Conservation (phyloP, 2,888 invertebrate species). For the Philopedon plagiatum region DNA sequence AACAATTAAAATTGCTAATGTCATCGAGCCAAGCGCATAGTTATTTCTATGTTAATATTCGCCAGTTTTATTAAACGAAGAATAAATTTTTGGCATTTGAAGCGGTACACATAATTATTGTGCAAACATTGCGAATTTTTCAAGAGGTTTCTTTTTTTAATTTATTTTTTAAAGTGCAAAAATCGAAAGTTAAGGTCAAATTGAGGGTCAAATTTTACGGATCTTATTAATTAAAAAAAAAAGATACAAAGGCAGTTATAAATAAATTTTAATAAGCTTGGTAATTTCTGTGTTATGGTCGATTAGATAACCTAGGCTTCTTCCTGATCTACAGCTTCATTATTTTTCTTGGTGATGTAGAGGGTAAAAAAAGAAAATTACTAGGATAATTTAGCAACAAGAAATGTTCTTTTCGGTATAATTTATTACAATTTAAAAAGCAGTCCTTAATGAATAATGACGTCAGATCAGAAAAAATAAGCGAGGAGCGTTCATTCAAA, state of each 20-base stretch:
- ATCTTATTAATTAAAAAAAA: not conserved
- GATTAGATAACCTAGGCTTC: not conserved
- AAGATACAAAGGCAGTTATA: not conserved
- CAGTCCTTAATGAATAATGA: too few species aligned
- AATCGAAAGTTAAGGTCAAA: not conserved
- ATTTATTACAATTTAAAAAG: too few species aligned
- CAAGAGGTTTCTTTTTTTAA: not conserved
- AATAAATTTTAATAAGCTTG: too few species aligned
- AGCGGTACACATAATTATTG: not conserved
- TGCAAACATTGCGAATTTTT: constrained; percentile 2
- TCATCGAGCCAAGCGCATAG: too few species aligned
- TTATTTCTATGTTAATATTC: too few species aligned
- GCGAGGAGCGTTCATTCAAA: too few species aligned
- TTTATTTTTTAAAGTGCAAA: not conserved
- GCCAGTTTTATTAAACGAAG: not conserved
- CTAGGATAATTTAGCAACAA: too few species aligned
- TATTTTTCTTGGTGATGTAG: not conserved
- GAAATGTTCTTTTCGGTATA: too few species aligned
- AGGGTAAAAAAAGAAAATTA: too few species aligned
- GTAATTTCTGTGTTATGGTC: too few species aligned
- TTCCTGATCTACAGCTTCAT: not conserved
- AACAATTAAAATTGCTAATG: not conserved
- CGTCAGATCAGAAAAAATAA: too few species aligned
- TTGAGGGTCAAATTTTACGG: not conserved
- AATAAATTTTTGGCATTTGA: not conserved